Base-by-base conservation (phyloP, 1,140 invertebrate species). In the Lasaia peninsularis region DNA sequence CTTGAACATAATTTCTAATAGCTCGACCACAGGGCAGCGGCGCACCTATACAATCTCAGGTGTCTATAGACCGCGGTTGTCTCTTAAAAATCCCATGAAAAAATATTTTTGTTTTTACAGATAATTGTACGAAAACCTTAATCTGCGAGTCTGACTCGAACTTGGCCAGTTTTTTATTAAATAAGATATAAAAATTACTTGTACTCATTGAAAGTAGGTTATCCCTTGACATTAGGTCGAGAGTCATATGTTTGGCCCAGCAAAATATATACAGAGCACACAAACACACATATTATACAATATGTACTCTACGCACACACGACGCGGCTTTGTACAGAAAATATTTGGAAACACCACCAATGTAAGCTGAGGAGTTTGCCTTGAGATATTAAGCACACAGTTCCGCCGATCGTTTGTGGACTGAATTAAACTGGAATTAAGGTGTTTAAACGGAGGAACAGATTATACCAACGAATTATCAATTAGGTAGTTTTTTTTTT, bases 291-390 rank as follows among this genome's bases (percentile, higher is more conserved):
- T 57, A 64, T 56, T 54, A 55, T 55, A 55, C 52, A 55, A 65
- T 73, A 68, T 78, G 75, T 78, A 72, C 71, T 65, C 58, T 67
- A 64, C 60, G 63, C 62, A 81, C 71, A 79, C 77, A 80, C 49
- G 37, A 11, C 66, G 75, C 7, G 21, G 52, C 73, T 82, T 28
- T 78, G 70, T 75, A 75, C 71, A 68, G 66, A 81, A 81, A 86
- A 86, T 86, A 86, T 83, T 83, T 86, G 77, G 78, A 75, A 78
- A 85, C 75, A 66, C 70, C 70, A 60, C 63, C 64, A 69, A 74
- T 75, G 80, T 82, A 80, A 83, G 76, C 78, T 68, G 69, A 80
- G 72, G 69, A 75, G 78, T 81, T 78, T 81, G 73, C 75, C 72
- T 80, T 80, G 75, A 80, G 75, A 78, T 73, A 75, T 75, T 79